phyloP scores from a whole-genome alignment of 2,113 vertebrate species.

The Indri indri region DNA sequence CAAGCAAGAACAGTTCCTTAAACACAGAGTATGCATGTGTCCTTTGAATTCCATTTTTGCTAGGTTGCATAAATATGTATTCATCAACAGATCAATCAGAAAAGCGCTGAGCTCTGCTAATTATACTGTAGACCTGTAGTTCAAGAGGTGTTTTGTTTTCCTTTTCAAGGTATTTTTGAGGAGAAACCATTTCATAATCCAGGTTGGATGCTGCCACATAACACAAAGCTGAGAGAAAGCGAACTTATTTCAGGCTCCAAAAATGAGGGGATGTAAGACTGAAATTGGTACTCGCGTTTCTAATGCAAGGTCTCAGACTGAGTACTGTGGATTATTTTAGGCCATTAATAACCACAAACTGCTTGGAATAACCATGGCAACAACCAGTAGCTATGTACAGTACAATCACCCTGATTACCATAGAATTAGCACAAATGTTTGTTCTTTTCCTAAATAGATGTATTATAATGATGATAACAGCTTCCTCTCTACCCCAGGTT shows the following conservation, averaged over 20 bases:
- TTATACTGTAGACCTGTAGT: neutral
- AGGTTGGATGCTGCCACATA: neutral
- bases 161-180: neutral
- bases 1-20: neutral
- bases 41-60: neutral
- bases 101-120: neutral
- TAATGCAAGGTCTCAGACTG: conserved; percentile 56
- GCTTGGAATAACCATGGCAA: conserved; percentile 88
- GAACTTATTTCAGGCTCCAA: conserved; percentile 71
- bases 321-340: conserved; percentile 79
- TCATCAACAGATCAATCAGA: neutral
- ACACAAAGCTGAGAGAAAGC: conserved; percentile 32
- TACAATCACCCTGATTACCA: conserved; percentile 88
- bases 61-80: neutral
- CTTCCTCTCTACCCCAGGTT: conserved; percentile 80
- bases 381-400: conserved; percentile 83
- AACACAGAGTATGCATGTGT: fast-evolving
- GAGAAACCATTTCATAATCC: neutral
- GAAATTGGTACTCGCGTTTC: conserved; percentile 68
- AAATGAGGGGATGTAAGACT: conserved; percentile 27
- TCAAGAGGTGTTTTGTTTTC: neutral
- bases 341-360: conserved; percentile 84
- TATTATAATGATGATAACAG: conserved; percentile 81
- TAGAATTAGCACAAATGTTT: conserved; percentile 89
- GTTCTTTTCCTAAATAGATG: conserved; percentile 83